Base-by-base conservation (phyloP, 1,140 invertebrate species). In the Heliconius himera region DNA sequence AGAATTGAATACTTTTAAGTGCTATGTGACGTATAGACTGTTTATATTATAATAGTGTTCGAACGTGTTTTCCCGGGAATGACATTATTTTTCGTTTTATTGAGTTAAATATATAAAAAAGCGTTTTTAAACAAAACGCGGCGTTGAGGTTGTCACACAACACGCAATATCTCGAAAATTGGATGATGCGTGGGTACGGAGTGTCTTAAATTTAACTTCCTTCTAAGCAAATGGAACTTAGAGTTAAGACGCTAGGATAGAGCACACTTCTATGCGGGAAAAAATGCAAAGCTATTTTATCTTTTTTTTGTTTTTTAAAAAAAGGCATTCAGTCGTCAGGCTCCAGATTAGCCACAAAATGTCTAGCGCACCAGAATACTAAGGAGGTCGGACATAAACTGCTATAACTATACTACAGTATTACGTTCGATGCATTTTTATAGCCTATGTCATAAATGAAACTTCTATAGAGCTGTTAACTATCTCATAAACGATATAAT, bases 341-440 rank as follows among this genome's bases (percentile, higher is more conserved):
- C 81, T 82, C 81, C 84, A 83, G 81, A 73, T 81, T 74, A 77
- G 70, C 81, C 82, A 84, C 83, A 87, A 85, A 46, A 46, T 46
- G 41, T 16, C 41, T 46, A 46, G 41, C 41, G 13, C 41, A 46
- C 41, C 16, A 16, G 41, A 46, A 46, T 46, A 46, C 41, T 16
- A 46, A 46, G 41, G 41, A 46, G 3, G 41, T 46, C 41, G 41
- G 13, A 78, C 77, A 86, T 86, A 86, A 85, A 85, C 81, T 80
- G 79, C 79, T 82, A 84, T 83, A 80, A 78, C 79, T 82, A 84
- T 84, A 79, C 77, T 81, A 84, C 83, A 79, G 82, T 83, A 84
- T 86, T 87, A 86, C 87, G 84, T 88, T 91, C 90, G 87, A 90
- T 89, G 87, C 90, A 88, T 87, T 91, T 90, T 91, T 90, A 91